Evolutionary conservation across 1,140 invertebrate species (phyloP).

Genomic region (Halictus rubicundus): DNA sequence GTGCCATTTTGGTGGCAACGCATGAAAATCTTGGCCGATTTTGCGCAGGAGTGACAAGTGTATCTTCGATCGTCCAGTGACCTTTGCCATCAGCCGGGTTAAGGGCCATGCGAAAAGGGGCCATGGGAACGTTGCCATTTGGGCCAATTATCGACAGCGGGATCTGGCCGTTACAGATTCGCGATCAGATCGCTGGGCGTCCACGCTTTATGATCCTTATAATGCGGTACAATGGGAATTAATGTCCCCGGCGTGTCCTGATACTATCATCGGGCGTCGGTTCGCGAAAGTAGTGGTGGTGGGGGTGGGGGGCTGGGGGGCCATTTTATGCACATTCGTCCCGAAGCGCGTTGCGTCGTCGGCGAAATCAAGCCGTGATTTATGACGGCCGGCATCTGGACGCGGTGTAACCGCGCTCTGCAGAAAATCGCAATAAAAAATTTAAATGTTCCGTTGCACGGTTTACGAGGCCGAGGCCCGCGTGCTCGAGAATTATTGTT

Average conservation of each 20-base stretch:
- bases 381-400: conserved; percentile 46
- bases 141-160: conserved; percentile 50
- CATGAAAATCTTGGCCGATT: too few species aligned
- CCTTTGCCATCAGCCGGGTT: too few species aligned
- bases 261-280: conserved; percentile 54
- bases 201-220: conserved; percentile 58
- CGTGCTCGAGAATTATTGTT: conserved; percentile 46
- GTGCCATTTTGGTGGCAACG: too few species aligned
- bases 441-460: conserved; percentile 47
- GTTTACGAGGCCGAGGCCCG: conserved; percentile 26
- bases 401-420: conserved; percentile 19
- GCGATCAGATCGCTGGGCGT: conserved; percentile 25
- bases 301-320: not conserved
- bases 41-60: too few species aligned
- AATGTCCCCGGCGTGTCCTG: conserved; percentile 50
- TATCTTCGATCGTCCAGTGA: too few species aligned
- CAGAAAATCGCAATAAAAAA: conserved; percentile 35
- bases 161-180: conserved; percentile 56
- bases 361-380: conserved; percentile 58
- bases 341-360: conserved; percentile 50
- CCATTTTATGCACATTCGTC: conserved; percentile 62
- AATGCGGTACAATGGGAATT: conserved; percentile 63
- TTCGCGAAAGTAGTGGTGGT: not conserved
- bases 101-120: too few species aligned
- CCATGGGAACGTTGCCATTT: not conserved